Base-by-base conservation (phyloP, 2,888 invertebrate genomes). In the Plebejus anna region DNA sequence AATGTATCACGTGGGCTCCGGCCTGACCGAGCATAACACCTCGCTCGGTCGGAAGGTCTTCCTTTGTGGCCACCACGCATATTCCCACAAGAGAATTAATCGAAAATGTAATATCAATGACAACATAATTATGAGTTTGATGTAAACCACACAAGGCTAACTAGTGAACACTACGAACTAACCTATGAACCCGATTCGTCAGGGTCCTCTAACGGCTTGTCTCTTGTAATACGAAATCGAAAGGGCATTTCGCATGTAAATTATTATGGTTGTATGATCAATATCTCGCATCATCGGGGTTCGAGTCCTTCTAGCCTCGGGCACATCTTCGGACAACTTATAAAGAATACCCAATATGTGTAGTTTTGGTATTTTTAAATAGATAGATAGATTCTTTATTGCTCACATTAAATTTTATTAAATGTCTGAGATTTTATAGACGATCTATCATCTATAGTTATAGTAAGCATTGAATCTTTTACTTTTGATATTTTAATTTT, bases 271-370 rank as follows among this genome's bases (percentile, higher is more conserved):
- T 83, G 82, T 81, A 80, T 82, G 90, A 89, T 90, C 84, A 80
- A 85, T 89, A 91, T 90, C 90, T 83, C 84, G 83, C 83, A 84
- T 88, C 89, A 88, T 86, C 89, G 89, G 6, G 82, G 82, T 84
- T 84, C 86, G 47, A 66, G 66, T 88, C 90, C 91, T 87, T 86
- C 87, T 87, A 83, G 89, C 92, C 92, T 80, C 85, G 77, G 89
- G 93, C 90, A 86, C 87, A 83, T 88, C 88, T 88, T 85, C 88
- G 84, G 73, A 32, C 73, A 72, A 47, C 47, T 47, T 72, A 42
- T 7, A 22, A 71, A 66, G 4, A 42, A 72, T 72, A 11, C 3
- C 71, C 42, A 71, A 9, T 16, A 66, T 66, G 11, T 66, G 16
- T 4, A 32, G 5, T 32, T 71, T 71, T 9, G 42, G 42, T 9